Conservation (phyloP, 2,113 vertebrate genomes). For the Perognathus longimembris region DNA sequence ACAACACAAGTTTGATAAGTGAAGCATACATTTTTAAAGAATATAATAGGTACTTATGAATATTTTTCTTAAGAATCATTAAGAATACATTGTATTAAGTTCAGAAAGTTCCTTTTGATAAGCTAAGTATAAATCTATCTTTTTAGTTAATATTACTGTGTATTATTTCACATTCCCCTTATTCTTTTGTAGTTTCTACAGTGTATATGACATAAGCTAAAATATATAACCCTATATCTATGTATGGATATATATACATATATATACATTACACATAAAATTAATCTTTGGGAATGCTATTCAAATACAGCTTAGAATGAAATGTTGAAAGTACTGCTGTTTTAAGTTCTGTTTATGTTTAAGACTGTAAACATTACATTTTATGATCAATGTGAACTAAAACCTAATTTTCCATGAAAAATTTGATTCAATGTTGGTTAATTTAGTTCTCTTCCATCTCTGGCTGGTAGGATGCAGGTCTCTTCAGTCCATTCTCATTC, state of each 20-base stretch:
- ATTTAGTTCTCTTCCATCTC: neutral
- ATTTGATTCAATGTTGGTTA: neutral
- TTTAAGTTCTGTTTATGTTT: conserved; percentile 43
- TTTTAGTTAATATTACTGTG: neutral
- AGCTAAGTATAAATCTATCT: neutral
- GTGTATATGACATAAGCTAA: neutral
- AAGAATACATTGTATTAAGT: neutral
- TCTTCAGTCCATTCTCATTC: neutral
- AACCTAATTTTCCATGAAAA: conserved; percentile 49
- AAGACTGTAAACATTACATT: neutral
- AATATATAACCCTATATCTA: neutral
- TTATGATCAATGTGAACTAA: conserved; percentile 17
- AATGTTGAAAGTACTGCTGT: neutral
- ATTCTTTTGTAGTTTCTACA: neutral
- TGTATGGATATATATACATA: neutral
- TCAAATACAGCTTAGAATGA: neutral
- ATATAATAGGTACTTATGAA: neutral
- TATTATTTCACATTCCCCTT: neutral
- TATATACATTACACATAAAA: neutral
- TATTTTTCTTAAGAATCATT: neutral
- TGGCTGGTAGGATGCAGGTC: neutral
- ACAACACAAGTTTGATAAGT: neutral
- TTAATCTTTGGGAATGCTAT: neutral
- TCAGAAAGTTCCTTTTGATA: neutral
- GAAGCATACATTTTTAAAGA: neutral